Evolutionary conservation across 2,797 vertebrate species (phyloP).

Genomic region (Peromyscus nudipes): DNA sequence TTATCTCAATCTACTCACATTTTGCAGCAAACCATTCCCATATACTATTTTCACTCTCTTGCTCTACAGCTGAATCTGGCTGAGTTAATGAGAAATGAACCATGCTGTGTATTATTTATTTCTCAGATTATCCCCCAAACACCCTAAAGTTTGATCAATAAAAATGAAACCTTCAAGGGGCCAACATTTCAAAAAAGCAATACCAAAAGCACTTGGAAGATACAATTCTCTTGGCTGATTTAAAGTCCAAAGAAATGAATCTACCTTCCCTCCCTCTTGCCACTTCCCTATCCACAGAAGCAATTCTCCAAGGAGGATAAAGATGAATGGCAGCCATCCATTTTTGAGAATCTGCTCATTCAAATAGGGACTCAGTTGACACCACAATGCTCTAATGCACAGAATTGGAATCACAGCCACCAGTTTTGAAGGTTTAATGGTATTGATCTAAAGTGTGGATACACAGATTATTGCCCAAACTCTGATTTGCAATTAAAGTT

Average conservation of each 20-base stretch:
- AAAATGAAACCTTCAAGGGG: conserved; percentile 65
- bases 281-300: not conserved
- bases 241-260: conserved; percentile 2
- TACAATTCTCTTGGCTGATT: conserved; percentile 29
- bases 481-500: not conserved
- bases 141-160: conserved; percentile 61
- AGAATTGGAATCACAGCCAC: not conserved
- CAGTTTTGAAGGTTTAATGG: not conserved
- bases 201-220: not conserved
- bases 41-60: conserved; percentile 40
- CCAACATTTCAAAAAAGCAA: conserved; percentile 39
- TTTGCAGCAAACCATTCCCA: conserved; percentile 55
- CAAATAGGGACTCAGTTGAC: not conserved
- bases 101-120: conserved; percentile 69
- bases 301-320: not conserved
- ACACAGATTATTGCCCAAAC: not conserved
- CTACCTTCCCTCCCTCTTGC: too few relatives aligned
- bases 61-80: conserved; percentile 39
- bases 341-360: not conserved
- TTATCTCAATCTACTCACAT: conserved; percentile 57
- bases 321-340: not conserved
- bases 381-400: not conserved
- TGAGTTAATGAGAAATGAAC: conserved; percentile 72
- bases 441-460: not conserved
- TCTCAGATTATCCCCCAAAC: conserved; percentile 56